phyloP scores from a whole-genome alignment of 2,113 vertebrate genomes.

The Hippocampus guttulatus region DNA sequence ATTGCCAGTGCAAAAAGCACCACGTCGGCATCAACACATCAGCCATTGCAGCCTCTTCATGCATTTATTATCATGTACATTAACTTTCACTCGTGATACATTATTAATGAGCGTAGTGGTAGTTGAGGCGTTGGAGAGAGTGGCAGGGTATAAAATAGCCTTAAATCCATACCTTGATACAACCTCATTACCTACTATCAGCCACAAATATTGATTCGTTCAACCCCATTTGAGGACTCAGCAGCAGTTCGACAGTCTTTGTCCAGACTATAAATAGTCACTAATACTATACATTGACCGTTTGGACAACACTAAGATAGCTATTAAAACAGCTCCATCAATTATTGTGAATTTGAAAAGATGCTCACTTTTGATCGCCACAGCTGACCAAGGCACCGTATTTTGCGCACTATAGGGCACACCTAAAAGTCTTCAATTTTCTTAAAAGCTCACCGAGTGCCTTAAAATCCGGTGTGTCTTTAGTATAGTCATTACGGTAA shows the following conservation, averaged over 20 bases:
- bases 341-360: background rate
- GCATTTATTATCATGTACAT: constrained; percentile 53
- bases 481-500: no score
- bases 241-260: constrained; percentile 11
- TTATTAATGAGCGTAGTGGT: constrained; percentile 48
- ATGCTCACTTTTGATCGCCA: background rate
- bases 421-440: no score
- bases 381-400: background rate
- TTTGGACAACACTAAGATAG: background rate
- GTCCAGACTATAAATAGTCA: constrained; percentile 27
- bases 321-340: background rate
- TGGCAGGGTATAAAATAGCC: constrained; percentile 39
- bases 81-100: constrained; percentile 50
- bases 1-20: background rate
- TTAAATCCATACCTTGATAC: constrained; percentile 34
- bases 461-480: no score
- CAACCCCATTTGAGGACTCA: constrained; percentile 42
- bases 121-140: constrained; percentile 23
- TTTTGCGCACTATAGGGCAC: no score
- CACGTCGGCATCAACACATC: background rate
- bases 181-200: constrained; percentile 18
- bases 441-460: no score
- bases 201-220: constrained; percentile 33
- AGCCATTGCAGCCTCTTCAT: background rate
- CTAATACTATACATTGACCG: background rate